Base-by-base conservation (phyloP, 1,140 invertebrate species). In the Papilio aristodemus region DNA sequence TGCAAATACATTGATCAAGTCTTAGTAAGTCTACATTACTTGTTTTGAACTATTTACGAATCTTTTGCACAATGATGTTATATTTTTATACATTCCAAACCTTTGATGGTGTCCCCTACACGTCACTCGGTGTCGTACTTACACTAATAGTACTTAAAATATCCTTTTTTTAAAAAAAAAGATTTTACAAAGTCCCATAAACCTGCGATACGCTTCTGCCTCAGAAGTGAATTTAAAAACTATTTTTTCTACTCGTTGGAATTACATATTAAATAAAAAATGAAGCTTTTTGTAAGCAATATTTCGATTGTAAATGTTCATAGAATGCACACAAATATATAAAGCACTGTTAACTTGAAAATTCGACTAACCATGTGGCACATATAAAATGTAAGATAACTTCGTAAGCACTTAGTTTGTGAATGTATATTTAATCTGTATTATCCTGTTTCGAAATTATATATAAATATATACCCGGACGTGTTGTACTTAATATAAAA, bases 401-500 rank as follows among this genome's bases (percentile, higher is more conserved):
- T 57, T 9, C 39, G 17, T 27, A 72, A 69, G 67, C 69, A 72
- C 71, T 69, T 72, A 69, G 68, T 67, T 54, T 72, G 58, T 66
- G 69, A 69, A 67, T 66, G 37, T 69, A 69, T 72, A 39, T 50
- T 46, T 37, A n/a, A n/a, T 67, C 37, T 72, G 67, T 69, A 69
- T 54, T 67, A 68, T 57, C 62, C 66, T 84, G 74, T 83, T 83
- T 79, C 74, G 19, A 68, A 75, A 81, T 77, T 77, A 72, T 77
- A 62, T 69, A 73, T n/a, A n/a, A n/a, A n/a, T n/a, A n/a, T n/a
- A n/a, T n/a, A n/a, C n/a, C 70, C 70, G 69, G 69, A 74, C 62
- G 79, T 77, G 67, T 71, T 76, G 78, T 80, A 80, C 78, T 78
- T 81, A 79, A 77, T 71, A 69, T 67, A 43, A 71, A 67, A 71